Base-by-base conservation (phyloP, 2,113 vertebrate species). In the Bubo scandiacus region DNA sequence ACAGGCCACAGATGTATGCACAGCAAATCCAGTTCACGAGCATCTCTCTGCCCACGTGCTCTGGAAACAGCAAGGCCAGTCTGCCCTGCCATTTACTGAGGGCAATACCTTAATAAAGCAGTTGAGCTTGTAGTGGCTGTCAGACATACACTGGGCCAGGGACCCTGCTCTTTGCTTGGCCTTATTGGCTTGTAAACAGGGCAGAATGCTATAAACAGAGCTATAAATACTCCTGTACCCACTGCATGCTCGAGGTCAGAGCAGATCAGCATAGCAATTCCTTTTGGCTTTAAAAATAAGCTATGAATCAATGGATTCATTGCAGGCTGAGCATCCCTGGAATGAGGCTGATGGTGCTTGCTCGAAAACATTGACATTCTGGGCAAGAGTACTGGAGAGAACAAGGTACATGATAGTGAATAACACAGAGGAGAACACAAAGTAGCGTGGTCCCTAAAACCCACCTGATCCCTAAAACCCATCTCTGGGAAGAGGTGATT, bases 211-310 rank as follows among this genome's bases (percentile, higher is more conserved):
- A 65, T 92, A 92, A 94, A 96, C 77, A 94, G 96, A 94, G 88
- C 91, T 97, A 95, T 95, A 96, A 96, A 96, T 96, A 97, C 77
- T 87, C 26, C 77, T 47, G 61, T 89, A 88, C 80, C 80, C 91
- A 83, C 67, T 95, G 66, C n/a, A 54, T 71, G 88, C 91, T 87
- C 4, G 23, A 94, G 92, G 92, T 96, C 95, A 91, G 74, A 90
- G 71, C 59, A 86, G 83, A 94, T 74, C 61, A 92, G 73, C 88
- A 71, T 27, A 89, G 81, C 83, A 86, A 61, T 94, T 92, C 91
- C 90, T 94, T 86, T 71, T 94, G 91, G 79, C 72, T 87, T 96
- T 93, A 92, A 94, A 96, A 97, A 92, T 94, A 96, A 92, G 43
- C 87, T 87, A 66, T 92, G 87, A 96, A 95, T 94, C 83, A 92